These are phyloP conservation scores for western clawed frog (Xenopus tropicalis) DNA, from an alignment of 2,113 vertebrate species.

Conservation along the genomic window DNA sequence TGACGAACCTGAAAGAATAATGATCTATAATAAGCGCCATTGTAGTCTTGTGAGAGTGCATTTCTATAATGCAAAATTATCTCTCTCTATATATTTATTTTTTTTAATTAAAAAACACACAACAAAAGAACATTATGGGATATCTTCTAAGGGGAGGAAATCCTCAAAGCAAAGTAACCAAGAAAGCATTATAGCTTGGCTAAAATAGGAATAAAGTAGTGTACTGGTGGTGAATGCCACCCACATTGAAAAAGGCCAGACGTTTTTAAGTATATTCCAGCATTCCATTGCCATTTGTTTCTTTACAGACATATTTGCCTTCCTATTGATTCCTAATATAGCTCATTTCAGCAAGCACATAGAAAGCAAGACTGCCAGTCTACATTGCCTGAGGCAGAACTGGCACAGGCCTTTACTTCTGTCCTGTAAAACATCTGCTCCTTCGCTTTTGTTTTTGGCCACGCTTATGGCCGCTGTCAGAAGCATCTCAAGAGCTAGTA, in stretches of 20 bases:
- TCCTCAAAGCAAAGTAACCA: no score
- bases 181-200: no score
- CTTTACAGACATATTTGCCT: slow-evolving; percentile 11
- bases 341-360: not conserved
- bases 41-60: no score
- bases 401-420: slow-evolving; percentile 5
- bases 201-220: no score
- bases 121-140: no score
- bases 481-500: slow-evolving; percentile 43
- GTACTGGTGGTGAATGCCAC: not conserved
- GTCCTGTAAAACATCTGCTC: slow-evolving; percentile 32
- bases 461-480: slow-evolving; percentile 30
- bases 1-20: no score
- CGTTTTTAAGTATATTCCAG: slow-evolving; percentile 5
- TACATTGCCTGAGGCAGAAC: slow-evolving; percentile 13
- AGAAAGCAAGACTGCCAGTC: slow-evolving; percentile 13
- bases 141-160: no score
- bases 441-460: slow-evolving; percentile 40
- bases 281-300: slow-evolving; percentile 17
- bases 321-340: slow-evolving; percentile 20
- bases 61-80: no score
- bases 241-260: not conserved
- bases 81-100: no score
- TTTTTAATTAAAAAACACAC: no score
- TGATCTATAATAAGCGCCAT: no score